Conservation (phyloP, 1,140 invertebrate species). For the Drosophila santomea region DNA sequence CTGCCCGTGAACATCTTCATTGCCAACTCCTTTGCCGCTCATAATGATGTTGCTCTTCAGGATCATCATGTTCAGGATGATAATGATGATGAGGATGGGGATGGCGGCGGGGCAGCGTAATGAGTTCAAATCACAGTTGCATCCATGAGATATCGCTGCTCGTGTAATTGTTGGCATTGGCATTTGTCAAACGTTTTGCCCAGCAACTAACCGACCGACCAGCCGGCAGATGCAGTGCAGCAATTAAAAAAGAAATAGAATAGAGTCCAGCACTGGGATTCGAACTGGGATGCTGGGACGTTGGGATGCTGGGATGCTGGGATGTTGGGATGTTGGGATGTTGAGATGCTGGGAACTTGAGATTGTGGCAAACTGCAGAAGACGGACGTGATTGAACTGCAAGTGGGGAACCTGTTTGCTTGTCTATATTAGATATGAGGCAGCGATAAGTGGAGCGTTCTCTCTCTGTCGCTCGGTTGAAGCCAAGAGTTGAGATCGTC, state of each 20-base stretch:
- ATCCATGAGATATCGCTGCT: conserved; percentile 60
- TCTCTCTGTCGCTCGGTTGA: conserved; percentile 47
- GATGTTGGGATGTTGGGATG: conserved; percentile 29
- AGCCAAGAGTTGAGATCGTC: conserved; percentile 70
- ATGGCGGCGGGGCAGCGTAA: conserved; percentile 52
- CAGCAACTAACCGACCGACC: conserved; percentile 39
- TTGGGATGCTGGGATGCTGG: conserved; percentile 23
- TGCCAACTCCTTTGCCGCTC: conserved; percentile 25
- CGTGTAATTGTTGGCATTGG: conserved; percentile 80
- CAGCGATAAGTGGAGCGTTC: conserved; percentile 80
- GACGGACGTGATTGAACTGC: conserved; percentile 76
- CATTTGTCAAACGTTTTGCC: conserved; percentile 78
- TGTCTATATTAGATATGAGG: conserved; percentile 83
- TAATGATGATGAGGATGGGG: conserved; percentile 30
- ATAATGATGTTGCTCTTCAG: conserved; percentile 24
- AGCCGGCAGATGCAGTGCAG: conserved; percentile 71
- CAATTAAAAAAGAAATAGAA: conserved; percentile 66
- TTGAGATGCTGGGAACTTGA: conserved; percentile 37
- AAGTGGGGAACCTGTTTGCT: conserved; percentile 76
- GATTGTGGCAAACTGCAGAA: conserved; percentile 26
- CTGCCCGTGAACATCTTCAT: conserved; percentile 22
- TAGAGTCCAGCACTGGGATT: conserved; percentile 39
- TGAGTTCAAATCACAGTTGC: conserved; percentile 71
- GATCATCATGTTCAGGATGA: conserved; percentile 27
- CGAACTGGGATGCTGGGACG: conserved; percentile 35